phyloP scores from a whole-genome alignment of 2,797 vertebrate species.

The Okamejei kenojei region DNA sequence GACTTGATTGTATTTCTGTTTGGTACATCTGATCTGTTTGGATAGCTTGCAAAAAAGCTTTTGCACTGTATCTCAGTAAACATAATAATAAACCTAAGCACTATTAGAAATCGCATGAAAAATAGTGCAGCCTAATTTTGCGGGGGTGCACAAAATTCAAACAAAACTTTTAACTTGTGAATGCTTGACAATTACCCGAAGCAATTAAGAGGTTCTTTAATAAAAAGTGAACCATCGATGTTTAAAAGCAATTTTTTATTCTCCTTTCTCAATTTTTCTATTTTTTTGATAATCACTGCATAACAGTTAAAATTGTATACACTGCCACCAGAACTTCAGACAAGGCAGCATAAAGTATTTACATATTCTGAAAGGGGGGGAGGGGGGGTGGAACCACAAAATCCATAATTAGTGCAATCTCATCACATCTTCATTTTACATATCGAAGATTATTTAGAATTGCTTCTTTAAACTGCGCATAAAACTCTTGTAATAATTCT shows the following conservation, averaged over 20 bases:
- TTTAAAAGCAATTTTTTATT: conserved; percentile 38
- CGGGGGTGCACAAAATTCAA: neutral
- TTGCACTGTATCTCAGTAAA: too few relatives aligned
- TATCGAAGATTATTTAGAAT: conserved; percentile 16
- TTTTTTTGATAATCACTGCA: conserved; percentile 34
- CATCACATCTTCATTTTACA: conserved; percentile 17
- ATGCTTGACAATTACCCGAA: neutral
- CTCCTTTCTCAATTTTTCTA: conserved; percentile 32
- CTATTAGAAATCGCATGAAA: too few relatives aligned
- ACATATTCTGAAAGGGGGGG: neutral
- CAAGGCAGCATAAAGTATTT: conserved; percentile 35
- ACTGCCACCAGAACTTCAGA: conserved; percentile 31
- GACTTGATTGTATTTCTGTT: too few relatives aligned
- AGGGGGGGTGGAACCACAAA: neutral
- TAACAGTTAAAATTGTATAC: conserved; percentile 38
- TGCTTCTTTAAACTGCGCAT: conserved; percentile 8
- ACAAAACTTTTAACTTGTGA: neutral
- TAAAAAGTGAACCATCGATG: conserved; percentile 1
- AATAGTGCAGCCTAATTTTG: neutral
- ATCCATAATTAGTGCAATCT: conserved; percentile 36
- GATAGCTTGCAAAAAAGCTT: too few relatives aligned
- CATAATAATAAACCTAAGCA: too few relatives aligned
- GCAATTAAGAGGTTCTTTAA: neutral
- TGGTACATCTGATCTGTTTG: too few relatives aligned
- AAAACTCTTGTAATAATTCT: conserved; percentile 11